Evolutionary conservation across 1,140 invertebrate species (phyloP).

Genomic region (Prorops nasuta): DNA sequence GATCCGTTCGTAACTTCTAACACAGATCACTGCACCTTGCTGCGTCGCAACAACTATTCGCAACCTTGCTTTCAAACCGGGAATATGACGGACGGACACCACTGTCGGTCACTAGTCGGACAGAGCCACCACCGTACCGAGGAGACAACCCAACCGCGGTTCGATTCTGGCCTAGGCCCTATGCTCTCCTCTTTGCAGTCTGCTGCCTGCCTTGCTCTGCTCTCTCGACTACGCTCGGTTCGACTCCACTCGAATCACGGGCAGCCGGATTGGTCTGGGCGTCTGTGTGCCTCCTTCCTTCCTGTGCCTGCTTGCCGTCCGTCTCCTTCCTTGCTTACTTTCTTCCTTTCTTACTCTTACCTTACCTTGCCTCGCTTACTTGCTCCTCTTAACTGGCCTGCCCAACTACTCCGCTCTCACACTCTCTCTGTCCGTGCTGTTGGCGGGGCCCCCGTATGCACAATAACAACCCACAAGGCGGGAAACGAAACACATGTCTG

Average conservation of each 20-base stretch:
- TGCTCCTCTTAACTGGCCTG: too few species aligned
- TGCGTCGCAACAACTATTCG: slow-evolving; percentile 51
- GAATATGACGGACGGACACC: slow-evolving; percentile 51
- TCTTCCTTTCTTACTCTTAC: too few species aligned
- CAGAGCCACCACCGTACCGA: slow-evolving; percentile 35
- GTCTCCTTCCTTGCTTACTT: too few species aligned
- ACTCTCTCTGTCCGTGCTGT: too few species aligned
- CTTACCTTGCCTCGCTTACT: too few species aligned
- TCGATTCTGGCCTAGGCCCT: slow-evolving; percentile 40
- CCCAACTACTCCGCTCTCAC: too few species aligned
- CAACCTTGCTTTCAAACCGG: slow-evolving; percentile 53
- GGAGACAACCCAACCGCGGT: slow-evolving; percentile 38
- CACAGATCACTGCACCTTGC: slow-evolving; percentile 35
- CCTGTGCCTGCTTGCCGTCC: too few species aligned
- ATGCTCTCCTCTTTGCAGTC: too few species aligned
- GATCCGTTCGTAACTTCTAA: slow-evolving; percentile 16
- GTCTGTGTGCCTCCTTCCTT: too few species aligned
- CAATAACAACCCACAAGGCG: slow-evolving; percentile 37
- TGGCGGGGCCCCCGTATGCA: slow-evolving; percentile 28
- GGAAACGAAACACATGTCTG: slow-evolving; percentile 46
- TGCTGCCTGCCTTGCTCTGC: too few species aligned
- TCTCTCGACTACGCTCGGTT: slow-evolving; percentile 22
- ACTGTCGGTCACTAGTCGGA: slow-evolving; percentile 43
- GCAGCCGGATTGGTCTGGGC: too few species aligned
- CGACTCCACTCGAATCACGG: too few species aligned